Percentiles rank a stretch among this genome's conserved stretches.
Conservation (phyloP, 2,113 vertebrate species). For the Sebastes schlegelii region DNA sequence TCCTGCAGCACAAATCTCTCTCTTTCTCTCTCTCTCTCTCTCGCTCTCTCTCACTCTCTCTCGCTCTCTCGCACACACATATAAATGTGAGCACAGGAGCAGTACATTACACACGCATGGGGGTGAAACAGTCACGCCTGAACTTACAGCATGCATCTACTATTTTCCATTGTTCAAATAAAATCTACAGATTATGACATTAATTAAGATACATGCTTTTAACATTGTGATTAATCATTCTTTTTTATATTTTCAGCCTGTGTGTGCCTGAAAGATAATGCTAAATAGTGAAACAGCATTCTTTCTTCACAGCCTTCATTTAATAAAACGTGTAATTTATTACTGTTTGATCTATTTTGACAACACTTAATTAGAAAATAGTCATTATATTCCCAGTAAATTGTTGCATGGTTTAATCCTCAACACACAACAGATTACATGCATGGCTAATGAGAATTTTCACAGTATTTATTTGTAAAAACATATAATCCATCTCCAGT, state of each 20-base stretch:
- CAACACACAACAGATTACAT: constrained; percentile 34
- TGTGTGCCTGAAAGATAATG: constrained; percentile 62
- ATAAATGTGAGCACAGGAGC: constrained; percentile 45
- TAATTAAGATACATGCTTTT: constrained; percentile 21
- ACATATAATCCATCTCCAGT: constrained; percentile 14
- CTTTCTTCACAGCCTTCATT: constrained; percentile 46
- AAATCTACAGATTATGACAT: constrained; percentile 43
- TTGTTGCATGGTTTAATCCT: constrained; percentile 30
- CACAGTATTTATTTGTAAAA: constrained; percentile 1
- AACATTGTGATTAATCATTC: constrained; percentile 54
- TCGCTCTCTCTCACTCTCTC: not conserved
- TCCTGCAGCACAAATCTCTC: constrained; percentile 61
- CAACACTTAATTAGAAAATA: constrained; percentile 56
- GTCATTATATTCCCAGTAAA: constrained; percentile 39
- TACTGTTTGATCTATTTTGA: constrained; percentile 29
- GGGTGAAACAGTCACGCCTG: constrained; percentile 25
- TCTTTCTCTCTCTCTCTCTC: not conserved
- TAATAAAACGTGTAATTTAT: constrained; percentile 34
- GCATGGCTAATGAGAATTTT: constrained; percentile 26
- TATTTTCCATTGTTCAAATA: constrained; percentile 40
- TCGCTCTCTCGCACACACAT: not conserved
- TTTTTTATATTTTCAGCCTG: constrained; percentile 43
- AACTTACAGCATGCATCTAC: constrained; percentile 6
- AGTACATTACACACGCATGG: constrained; percentile 31
- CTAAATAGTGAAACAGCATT: constrained; percentile 36